Conservation (phyloP, 30 jellyfish, hydroid and myxozoan species). For the Calvadosia cruxmelitensis region DNA sequence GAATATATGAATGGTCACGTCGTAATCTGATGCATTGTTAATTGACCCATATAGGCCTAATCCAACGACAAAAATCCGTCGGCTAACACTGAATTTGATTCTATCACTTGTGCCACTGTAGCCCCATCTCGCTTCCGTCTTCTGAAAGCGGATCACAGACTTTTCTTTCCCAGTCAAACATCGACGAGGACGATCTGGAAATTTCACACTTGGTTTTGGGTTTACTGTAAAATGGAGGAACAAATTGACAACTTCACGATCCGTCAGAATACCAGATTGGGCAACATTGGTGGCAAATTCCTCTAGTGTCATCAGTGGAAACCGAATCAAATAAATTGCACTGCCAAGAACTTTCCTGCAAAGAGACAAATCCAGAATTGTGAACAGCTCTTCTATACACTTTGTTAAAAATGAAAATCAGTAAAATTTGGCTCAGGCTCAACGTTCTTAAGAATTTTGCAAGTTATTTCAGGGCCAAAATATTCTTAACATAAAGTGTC, state of each 20-base stretch:
- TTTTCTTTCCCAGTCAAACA: constrained; percentile 95
- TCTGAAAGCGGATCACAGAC: constrained; percentile 72
- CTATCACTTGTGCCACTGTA: constrained; percentile 99
- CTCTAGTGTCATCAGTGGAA: constrained; percentile 95
- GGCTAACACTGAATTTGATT: constrained; percentile 59
- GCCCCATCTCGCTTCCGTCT: constrained; percentile 99
- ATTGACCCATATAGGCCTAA: constrained; percentile 96
- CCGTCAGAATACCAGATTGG: constrained; percentile 94
- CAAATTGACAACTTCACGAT: constrained; percentile 68
- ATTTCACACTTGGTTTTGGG: constrained; percentile 88
- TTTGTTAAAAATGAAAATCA: background rate
- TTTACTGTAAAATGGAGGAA: constrained; percentile 90
- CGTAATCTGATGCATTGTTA: constrained; percentile 90
- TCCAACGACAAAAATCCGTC: constrained; percentile 91
- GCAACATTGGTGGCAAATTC: constrained; percentile 95
- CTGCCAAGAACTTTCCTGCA: constrained; percentile 68
- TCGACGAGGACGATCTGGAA: constrained; percentile 98
- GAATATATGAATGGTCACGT: constrained; percentile 76
- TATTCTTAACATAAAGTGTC: background rate
- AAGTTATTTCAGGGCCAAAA: background rate
- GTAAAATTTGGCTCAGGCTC: too few species aligned
- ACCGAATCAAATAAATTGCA: constrained; percentile 65
- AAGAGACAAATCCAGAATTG: background rate
- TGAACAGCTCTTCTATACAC: background rate
- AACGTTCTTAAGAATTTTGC: background rate